These are phyloP conservation scores for Larimichthys polyactis DNA, from an alignment of 2,113 vertebrate species.

Conservation along the genomic window DNA sequence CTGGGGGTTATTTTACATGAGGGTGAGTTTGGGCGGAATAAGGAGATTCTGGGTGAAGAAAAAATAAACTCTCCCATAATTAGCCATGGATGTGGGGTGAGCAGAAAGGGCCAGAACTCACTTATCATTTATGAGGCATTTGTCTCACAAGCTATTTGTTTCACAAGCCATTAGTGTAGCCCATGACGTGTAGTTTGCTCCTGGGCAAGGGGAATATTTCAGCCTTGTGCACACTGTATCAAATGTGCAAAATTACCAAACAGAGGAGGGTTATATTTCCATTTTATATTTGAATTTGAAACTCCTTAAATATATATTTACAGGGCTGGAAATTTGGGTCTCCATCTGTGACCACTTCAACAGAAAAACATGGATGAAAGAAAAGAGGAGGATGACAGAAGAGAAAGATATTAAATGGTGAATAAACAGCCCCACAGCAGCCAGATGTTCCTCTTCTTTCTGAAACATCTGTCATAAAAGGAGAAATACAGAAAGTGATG, in stretches of 20 bases:
- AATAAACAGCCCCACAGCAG: conserved; percentile 70
- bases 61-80: conserved; percentile 27
- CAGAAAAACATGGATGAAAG: conserved; percentile 20
- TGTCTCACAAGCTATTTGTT: conserved; percentile 37
- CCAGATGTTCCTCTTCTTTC: conserved; percentile 70
- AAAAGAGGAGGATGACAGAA: conserved; percentile 1
- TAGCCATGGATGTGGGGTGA: not conserved
- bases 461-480: conserved; percentile 68
- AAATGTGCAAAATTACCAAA: not conserved
- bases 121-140: conserved; percentile 41
- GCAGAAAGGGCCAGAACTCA: conserved; percentile 12
- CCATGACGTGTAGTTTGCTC: conserved; percentile 22
- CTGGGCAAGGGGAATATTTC: not conserved
- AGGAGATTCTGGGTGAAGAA: conserved; percentile 17
- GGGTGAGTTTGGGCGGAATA: conserved; percentile 25
- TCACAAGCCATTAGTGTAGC: conserved; percentile 31
- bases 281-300: conserved; percentile 13
- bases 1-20: conserved; percentile 34
- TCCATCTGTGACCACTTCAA: conserved; percentile 49
- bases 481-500: conserved; percentile 5
- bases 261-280: conserved; percentile 3
- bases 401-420: conserved; percentile 41
- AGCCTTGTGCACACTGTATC: conserved; percentile 1
- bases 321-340: conserved; percentile 18
- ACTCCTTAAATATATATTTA: conserved; percentile 2